Conservation (phyloP, 2,113 vertebrate genomes). For the Campylorhamphus procurvoides region DNA sequence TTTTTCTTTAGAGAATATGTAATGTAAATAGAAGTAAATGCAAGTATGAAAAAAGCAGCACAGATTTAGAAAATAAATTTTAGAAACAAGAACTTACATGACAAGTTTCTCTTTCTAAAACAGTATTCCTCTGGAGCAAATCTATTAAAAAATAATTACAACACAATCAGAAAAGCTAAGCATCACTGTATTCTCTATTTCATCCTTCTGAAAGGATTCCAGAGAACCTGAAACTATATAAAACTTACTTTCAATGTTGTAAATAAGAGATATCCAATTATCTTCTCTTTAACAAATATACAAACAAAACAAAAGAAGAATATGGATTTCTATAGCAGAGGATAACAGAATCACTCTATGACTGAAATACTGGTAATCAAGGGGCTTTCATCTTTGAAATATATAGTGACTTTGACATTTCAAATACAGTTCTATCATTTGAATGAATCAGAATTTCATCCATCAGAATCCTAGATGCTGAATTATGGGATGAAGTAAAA, state of each 20-base stretch:
- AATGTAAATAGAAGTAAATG: constrained; percentile 29
- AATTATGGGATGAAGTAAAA: neutral
- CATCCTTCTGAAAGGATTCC: neutral
- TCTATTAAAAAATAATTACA: constrained; percentile 52
- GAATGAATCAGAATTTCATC: neutral
- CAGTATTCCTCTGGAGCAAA: neutral
- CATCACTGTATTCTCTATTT: neutral
- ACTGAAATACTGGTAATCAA: neutral
- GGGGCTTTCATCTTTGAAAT: neutral
- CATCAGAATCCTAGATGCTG: neutral
- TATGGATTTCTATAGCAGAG: neutral
- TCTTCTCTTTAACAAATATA: neutral
- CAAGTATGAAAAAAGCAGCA: neutral
- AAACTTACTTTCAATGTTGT: neutral
- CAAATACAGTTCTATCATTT: neutral
- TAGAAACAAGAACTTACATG: constrained; percentile 49
- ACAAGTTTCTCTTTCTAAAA: neutral
- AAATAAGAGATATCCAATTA: neutral
- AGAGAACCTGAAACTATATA: neutral
- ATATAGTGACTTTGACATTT: neutral
- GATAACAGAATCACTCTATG: neutral
- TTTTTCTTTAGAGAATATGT: constrained; percentile 22
- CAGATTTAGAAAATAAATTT: neutral
- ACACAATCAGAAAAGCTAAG: neutral
- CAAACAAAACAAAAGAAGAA: neutral